These are phyloP conservation scores for Acronicta aceris DNA, from an alignment of 2,888 invertebrate species.

Conservation along the genomic window DNA sequence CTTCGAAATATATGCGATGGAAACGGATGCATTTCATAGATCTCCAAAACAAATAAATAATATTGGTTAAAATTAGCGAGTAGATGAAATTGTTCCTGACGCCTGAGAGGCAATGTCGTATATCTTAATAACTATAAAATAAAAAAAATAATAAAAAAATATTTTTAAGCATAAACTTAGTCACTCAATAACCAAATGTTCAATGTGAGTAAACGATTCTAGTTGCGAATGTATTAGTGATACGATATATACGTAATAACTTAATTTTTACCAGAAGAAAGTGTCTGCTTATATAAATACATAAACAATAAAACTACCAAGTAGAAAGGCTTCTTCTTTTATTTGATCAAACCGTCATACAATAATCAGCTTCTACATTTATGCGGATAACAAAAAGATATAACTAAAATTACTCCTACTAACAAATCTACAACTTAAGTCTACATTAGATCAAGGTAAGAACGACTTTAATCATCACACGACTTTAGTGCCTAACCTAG, in stretches of 20 bases:
- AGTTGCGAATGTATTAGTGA: constrained; percentile 89
- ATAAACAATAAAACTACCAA: constrained; percentile 88
- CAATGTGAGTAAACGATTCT: constrained; percentile 88
- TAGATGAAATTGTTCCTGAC: constrained; percentile 89
- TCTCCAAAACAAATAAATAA: constrained; percentile 76
- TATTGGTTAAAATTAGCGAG: constrained; percentile 86
- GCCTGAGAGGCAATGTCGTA: constrained; percentile 87
- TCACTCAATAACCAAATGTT: constrained; percentile 88
- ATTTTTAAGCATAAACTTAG: constrained; percentile 83
- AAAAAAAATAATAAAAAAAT: constrained; percentile 59
- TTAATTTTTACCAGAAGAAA: constrained; percentile 88
- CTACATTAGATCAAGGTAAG: constrained; percentile 55
- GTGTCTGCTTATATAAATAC: constrained; percentile 88
- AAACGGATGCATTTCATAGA: constrained; percentile 75
- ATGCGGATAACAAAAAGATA: not conserved
- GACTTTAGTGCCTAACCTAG: constrained; percentile 7
- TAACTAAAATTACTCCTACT: constrained; percentile 22
- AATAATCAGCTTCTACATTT: constrained; percentile 8
- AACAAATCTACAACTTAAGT: constrained; percentile 44
- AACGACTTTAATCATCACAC: constrained; percentile 18
- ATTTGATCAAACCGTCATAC: constrained; percentile 33
- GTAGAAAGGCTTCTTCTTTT: constrained; percentile 71
- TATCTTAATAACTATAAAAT: constrained; percentile 81
- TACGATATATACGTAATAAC: constrained; percentile 88
- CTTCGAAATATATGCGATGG: constrained; percentile 83